phyloP scores from a whole-genome alignment of 2,888 invertebrate genomes.

The Theretra japonica region DNA sequence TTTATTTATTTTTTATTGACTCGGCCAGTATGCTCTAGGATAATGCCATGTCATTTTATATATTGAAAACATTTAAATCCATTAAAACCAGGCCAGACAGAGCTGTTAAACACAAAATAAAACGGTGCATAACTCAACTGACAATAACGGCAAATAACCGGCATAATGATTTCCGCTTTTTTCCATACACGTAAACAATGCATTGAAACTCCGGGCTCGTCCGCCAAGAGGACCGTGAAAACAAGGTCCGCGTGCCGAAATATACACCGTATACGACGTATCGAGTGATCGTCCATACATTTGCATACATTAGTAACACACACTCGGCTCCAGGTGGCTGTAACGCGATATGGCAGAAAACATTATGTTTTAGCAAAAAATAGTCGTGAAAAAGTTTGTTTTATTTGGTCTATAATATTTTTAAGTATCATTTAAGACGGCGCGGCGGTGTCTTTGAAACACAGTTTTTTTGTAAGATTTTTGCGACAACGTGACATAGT shows the following conservation, averaged over 20 bases:
- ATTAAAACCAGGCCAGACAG: too few relatives aligned
- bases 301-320: conserved; percentile 54
- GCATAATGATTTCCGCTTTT: conserved; percentile 23
- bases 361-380: conserved; percentile 36
- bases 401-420: neutral
- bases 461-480: too few relatives aligned
- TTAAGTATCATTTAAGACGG: neutral
- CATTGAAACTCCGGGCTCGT: conserved; percentile 30
- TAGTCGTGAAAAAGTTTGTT: neutral
- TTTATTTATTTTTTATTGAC: too few relatives aligned
- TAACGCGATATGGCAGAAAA: conserved; percentile 71
- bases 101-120: neutral
- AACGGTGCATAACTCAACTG: neutral
- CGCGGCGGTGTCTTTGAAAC: too few relatives aligned
- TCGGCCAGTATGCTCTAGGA: too few relatives aligned
- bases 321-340: conserved; percentile 68
- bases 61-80: neutral
- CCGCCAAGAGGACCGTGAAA: conserved; percentile 48
- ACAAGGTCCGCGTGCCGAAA: conserved; percentile 53
- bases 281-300: conserved; percentile 46
- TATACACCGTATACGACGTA: conserved; percentile 44
- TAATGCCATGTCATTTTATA: neutral
- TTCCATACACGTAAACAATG: conserved; percentile 2
- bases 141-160: conserved; percentile 21
- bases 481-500: too few relatives aligned